A percentile compares a stretch with the other conserved stretches of the same genome.
These are phyloP conservation scores for Xanthorhoe spadicearia DNA, from an alignment of 2,888 invertebrate genomes.

Conservation along the genomic window DNA sequence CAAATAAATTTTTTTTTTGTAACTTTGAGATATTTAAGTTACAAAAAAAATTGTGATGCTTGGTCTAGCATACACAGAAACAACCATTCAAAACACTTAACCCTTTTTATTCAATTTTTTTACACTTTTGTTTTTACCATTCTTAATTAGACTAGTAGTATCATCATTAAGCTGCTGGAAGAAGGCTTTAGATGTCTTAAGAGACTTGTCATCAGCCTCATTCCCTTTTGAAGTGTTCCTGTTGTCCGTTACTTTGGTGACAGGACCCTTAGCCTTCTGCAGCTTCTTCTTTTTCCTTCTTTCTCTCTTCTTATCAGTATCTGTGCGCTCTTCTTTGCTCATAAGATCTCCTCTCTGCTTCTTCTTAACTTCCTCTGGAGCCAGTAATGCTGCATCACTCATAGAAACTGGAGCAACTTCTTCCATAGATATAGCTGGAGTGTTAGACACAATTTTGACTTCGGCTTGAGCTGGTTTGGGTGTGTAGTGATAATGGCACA, in stretches of 20 bases:
- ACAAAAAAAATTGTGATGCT: no score
- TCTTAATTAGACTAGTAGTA: constrained; percentile 71
- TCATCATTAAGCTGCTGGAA: constrained; percentile 94
- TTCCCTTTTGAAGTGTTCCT: constrained; percentile 84
- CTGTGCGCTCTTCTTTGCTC: constrained; percentile 91
- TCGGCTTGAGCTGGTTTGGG: constrained; percentile 95
- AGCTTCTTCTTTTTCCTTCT: constrained; percentile 93
- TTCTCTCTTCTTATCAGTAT: constrained; percentile 95
- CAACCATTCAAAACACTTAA: constrained; percentile 32
- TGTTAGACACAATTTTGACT: constrained; percentile 94
- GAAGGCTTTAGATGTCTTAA: constrained; percentile 90
- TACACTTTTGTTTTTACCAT: constrained; percentile 63
- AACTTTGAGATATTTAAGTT: no score
- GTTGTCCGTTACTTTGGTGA: constrained; percentile 76
- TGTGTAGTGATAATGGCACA: constrained; percentile 97
- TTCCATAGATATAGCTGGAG: constrained; percentile 96
- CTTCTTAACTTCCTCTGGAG: constrained; percentile 95
- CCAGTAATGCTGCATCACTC: constrained; percentile 93
- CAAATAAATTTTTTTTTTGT: no score
- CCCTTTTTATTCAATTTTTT: constrained; percentile 72
- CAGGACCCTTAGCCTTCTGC: constrained; percentile 84
- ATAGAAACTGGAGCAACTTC: constrained; percentile 97
- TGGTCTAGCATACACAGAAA: background rate
- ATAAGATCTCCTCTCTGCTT: constrained; percentile 82
- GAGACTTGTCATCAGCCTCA: constrained; percentile 85